Evolutionary conservation across 2,797 vertebrate genomes (phyloP), one percentile per base, ranked within the genome.

Genomic region (Botia kubotai): DNA sequence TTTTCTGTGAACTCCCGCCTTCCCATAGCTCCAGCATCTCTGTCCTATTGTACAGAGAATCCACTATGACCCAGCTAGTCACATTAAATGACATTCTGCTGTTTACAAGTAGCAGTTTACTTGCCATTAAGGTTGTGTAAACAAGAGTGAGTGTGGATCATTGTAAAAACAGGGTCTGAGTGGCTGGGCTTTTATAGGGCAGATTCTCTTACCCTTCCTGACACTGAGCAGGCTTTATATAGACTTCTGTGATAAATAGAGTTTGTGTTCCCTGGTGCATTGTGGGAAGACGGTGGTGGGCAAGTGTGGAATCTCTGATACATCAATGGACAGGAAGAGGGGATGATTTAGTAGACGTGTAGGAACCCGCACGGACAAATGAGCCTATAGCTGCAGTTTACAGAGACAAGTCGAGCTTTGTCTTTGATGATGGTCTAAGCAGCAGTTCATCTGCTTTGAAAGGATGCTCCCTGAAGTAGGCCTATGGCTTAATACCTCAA

Each of bases 81-180:
- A 33, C 19, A 65, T 80, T 87, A 87, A 87, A 89, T 88, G 82
- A 83, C 65, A 71, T 87, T 87, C 83, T 83, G 62, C 67, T 86
- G 82, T 88, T 88, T 87, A 89, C 85, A 87, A 87, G 78, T 82
- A 80, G 82, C 57, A 57, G 79, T 84, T 85, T 86, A 73, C 79
- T 86, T 60, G 65, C 85, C 85, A 82, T 86, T 87, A 86, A 82
- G 10, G 71, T 75, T 50, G 75, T 86, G 77, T 85, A 84, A 81
- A 87, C 81, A 85, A 76, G 60, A 82, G 69, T 46, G 43, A 81
- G 81, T 69, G 83, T 11, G 57, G 70, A 81, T 84, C 58, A 70
- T 82, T 82, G 78, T 84, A 80, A 75, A 86, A 83, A 50, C 66
- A 60, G 75, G 50, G 55, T 53, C 84, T 85, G 81, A 87, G 84